These are phyloP conservation scores for Cassiopea xamachana DNA, from an alignment of 30 jellyfish, hydroid and myxozoan species.

Conservation along the genomic window DNA sequence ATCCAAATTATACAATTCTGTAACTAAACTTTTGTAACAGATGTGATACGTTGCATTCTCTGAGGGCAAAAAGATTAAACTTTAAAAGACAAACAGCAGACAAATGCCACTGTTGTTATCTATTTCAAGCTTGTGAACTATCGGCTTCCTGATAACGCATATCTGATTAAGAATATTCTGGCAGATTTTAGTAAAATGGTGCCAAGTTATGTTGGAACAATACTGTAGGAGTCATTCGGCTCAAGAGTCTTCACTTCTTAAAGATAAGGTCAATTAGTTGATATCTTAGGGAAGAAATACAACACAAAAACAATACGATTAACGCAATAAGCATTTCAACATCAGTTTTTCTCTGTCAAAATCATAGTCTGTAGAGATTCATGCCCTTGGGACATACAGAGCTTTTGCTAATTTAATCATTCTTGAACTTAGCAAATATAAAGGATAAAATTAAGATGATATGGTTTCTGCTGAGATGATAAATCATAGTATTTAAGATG, in stretches of 20 bases:
- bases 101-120: neutral
- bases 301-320: neutral
- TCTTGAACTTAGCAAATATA: neutral
- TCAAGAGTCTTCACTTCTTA: neutral
- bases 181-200: constrained; percentile 4
- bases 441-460: too few species aligned
- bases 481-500: too few species aligned
- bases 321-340: neutral
- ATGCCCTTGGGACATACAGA: neutral
- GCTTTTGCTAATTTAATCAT: neutral
- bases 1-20: too few species aligned
- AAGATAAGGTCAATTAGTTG: neutral
- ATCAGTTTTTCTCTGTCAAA: neutral
- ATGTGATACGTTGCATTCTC: neutral
- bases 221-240: neutral
- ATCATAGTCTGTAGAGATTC: neutral
- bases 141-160: constrained; percentile 1
- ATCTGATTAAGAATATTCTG: constrained; percentile 22
- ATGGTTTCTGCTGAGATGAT: too few species aligned
- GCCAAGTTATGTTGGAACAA: neutral
- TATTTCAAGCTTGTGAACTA: neutral
- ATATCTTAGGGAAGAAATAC: neutral
- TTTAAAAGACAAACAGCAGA: neutral
- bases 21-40: too few species aligned
- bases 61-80: neutral